A percentile compares a stretch with the other conserved stretches of the same genome.
Evolutionary conservation across 2,888 invertebrate genomes (phyloP).

Genomic region (Torymus texanus): DNA sequence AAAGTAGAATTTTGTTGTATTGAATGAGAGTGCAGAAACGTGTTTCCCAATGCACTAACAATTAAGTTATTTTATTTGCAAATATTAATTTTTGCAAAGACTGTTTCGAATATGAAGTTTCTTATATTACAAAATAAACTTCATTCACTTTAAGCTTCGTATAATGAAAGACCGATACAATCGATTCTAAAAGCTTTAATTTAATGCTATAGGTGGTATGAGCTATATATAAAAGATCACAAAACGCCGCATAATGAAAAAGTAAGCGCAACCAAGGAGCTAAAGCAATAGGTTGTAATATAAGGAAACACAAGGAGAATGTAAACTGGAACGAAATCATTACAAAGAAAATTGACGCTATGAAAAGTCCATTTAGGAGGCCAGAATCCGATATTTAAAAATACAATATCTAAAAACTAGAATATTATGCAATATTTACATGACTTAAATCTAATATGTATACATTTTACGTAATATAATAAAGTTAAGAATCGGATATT

Average conservation of each 20-base stretch:
- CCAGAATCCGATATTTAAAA: constrained; percentile 3
- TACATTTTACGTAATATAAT: background rate
- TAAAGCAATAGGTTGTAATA: background rate
- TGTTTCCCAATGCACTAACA: constrained; percentile 32
- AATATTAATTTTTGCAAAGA: constrained; percentile 12
- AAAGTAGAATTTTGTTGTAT: constrained; percentile 22
- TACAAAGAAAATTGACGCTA: constrained; percentile 2
- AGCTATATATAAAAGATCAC: constrained; percentile 47
- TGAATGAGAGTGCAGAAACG: background rate
- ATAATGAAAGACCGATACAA: constrained; percentile 43
- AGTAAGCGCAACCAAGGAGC: constrained; percentile 43
- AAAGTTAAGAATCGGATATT: background rate
- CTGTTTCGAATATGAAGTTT: constrained; percentile 37
- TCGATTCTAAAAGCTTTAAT: constrained; percentile 40
- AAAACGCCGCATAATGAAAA: constrained; percentile 44
- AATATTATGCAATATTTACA: constrained; percentile 33
- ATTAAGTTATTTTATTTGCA: constrained; percentile 20
- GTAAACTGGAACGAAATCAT: constrained; percentile 23
- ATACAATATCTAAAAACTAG: background rate
- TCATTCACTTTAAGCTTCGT: constrained; percentile 48
- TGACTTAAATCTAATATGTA: constrained; percentile 23
- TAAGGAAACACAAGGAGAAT: constrained; percentile 25
- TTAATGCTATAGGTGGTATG: constrained; percentile 20
- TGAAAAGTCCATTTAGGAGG: background rate
- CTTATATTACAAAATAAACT: constrained; percentile 48